Percentiles rank a stretch among this genome's conserved stretches.
Evolutionary conservation across 2,113 vertebrate genomes (phyloP).

Genomic region (Ahaetulla prasina): DNA sequence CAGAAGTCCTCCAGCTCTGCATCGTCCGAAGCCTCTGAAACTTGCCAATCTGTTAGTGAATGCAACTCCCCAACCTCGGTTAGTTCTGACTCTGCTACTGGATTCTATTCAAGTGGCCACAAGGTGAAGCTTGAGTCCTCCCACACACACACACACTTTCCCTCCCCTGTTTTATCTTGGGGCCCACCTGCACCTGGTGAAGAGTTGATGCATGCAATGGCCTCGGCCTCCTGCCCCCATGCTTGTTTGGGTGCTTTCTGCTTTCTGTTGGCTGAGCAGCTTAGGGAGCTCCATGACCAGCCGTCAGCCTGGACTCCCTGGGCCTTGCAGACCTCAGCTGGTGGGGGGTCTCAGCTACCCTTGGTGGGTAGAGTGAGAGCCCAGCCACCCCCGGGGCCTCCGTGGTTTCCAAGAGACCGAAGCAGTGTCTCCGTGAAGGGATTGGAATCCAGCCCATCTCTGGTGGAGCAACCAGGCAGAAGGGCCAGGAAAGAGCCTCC

Average conservation of each 20-base stretch:
- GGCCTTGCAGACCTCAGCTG: background rate
- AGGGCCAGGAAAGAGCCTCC: background rate
- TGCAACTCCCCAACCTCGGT: conserved; percentile 97
- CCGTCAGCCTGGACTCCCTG: background rate
- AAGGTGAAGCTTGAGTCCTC: conserved; percentile 30
- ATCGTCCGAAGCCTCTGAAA: conserved; percentile 95
- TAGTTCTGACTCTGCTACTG: conserved; percentile 64
- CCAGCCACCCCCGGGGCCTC: background rate
- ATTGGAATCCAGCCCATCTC: background rate
- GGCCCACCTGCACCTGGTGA: background rate
- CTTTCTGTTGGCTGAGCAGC: background rate
- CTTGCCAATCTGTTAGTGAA: conserved; percentile 96
- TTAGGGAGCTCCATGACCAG: background rate
- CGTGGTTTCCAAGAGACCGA: background rate
- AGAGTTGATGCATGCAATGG: background rate
- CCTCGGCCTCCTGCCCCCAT: background rate
- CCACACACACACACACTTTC: accelerated
- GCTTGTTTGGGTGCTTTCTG: conserved; percentile 1
- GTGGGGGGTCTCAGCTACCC: background rate
- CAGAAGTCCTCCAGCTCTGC: conserved; percentile 99
- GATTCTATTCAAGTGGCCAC: conserved; percentile 26
- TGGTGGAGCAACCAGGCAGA: background rate
- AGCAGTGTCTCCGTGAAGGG: background rate
- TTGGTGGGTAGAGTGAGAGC: background rate
- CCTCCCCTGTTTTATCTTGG: background rate